phyloP scores from a whole-genome alignment of 2,113 vertebrate genomes.

The Pluvianellus socialis region DNA sequence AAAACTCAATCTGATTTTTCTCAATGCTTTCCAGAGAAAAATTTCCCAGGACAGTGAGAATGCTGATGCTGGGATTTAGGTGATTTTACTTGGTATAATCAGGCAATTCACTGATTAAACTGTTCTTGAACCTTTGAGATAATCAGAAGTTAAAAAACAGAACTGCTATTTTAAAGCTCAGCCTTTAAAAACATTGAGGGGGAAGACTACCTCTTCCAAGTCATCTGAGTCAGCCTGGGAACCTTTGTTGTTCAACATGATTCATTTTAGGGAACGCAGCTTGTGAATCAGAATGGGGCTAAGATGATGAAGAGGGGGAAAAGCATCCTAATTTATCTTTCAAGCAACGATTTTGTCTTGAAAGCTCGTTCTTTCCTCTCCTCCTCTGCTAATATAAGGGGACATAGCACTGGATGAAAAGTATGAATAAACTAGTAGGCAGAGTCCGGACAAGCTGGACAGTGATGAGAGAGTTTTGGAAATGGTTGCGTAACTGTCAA shows the following conservation, averaged over 20 bases:
- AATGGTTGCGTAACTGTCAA: not conserved
- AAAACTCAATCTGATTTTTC: not conserved
- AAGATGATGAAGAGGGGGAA: not conserved
- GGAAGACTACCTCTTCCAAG: constrained; percentile 14
- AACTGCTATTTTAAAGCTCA: constrained; percentile 24
- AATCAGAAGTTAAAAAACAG: not conserved
- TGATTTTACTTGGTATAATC: not conserved
- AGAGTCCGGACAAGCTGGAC: not conserved
- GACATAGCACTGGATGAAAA: not conserved
- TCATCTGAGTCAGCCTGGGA: constrained; percentile 13
- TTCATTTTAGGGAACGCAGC: not conserved
- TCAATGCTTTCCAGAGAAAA: not conserved
- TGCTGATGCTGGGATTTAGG: not conserved
- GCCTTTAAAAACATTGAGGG: not conserved
- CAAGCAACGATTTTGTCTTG: not conserved
- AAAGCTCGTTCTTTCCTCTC: not conserved
- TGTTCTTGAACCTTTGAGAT: not conserved
- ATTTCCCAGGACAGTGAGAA: not conserved
- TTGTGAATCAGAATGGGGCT: constrained; percentile 5
- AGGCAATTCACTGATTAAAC: not conserved
- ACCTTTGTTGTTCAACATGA: constrained; percentile 6
- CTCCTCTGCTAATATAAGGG: not conserved
- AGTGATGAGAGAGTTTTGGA: not conserved
- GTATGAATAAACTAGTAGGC: not conserved
- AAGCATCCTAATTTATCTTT: not conserved